phyloP scores from a whole-genome alignment of 1,140 invertebrate genomes.

The Calycopis cecrops region DNA sequence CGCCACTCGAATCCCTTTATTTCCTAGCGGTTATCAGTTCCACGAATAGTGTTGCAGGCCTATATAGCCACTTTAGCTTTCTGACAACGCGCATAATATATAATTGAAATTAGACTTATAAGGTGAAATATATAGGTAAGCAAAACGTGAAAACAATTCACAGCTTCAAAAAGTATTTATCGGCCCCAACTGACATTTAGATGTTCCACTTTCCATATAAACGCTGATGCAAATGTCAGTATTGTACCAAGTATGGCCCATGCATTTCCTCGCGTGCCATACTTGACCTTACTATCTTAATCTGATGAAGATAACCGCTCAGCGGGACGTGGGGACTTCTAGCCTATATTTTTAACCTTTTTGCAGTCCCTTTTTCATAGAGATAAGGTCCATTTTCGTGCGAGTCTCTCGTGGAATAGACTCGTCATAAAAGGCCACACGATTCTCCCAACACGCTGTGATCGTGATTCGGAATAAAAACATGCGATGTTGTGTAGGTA shows the following conservation, averaged over 20 bases:
- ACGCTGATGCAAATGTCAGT: slow-evolving; percentile 33
- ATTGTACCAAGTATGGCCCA: slow-evolving; percentile 13
- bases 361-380: slow-evolving; percentile 24
- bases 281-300: slow-evolving; percentile 64
- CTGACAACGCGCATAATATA: no score
- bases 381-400: slow-evolving; percentile 32
- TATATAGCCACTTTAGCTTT: no score
- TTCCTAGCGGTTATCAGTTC: no score
- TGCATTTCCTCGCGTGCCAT: slow-evolving; percentile 40
- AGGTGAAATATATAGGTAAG: no score
- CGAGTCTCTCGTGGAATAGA: slow-evolving; percentile 36
- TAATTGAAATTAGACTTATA: no score
- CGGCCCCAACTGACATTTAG: slow-evolving; percentile 26
- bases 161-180: slow-evolving; percentile 12
- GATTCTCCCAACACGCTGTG: slow-evolving; percentile 53
- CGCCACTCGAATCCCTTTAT: no score
- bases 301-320: slow-evolving; percentile 63
- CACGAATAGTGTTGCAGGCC: no score
- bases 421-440: slow-evolving; percentile 58
- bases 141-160: background rate
- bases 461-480: slow-evolving; percentile 52
- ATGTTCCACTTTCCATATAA: slow-evolving; percentile 35
- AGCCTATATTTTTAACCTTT: slow-evolving; percentile 30
- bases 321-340: slow-evolving; percentile 48
- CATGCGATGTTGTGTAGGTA: slow-evolving; percentile 32